Percentiles rank a stretch among this genome's conserved stretches.
These are phyloP conservation scores for Oegoconia quadripuncta DNA, from an alignment of 2,888 invertebrate species.

Conservation along the genomic window DNA sequence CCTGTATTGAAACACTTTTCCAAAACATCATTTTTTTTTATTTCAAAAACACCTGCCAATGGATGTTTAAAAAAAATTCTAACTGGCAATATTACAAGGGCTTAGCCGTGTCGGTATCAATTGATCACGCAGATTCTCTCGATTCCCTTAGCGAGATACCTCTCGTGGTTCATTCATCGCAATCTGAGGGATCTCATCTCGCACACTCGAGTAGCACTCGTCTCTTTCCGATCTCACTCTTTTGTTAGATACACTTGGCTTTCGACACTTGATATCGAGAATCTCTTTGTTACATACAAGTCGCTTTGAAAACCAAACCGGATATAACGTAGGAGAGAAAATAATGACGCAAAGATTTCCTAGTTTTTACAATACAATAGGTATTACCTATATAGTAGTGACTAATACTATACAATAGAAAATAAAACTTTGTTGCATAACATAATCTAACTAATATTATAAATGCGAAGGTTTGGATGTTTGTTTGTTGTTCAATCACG, in stretches of 20 bases:
- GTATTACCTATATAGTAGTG: too few relatives aligned
- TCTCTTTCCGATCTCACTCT: slow-evolving; percentile 73
- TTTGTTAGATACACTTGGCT: slow-evolving; percentile 62
- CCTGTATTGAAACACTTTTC: too few relatives aligned
- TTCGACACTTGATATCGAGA: slow-evolving; percentile 58
- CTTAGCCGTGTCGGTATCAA: slow-evolving; percentile 61
- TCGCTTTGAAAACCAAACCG: slow-evolving; percentile 58
- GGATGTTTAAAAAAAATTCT: slow-evolving; percentile 23
- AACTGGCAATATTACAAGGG: slow-evolving; percentile 42
- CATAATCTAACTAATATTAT: too few relatives aligned
- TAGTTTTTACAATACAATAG: too few relatives aligned
- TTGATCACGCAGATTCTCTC: slow-evolving; percentile 67
- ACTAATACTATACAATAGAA: too few relatives aligned
- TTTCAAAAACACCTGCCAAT: not conserved
- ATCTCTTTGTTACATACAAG: slow-evolving; percentile 69
- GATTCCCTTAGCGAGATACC: slow-evolving; percentile 29
- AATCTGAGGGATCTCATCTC: slow-evolving; percentile 49
- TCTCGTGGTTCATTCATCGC: slow-evolving; percentile 55
- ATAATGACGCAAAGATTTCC: too few relatives aligned
- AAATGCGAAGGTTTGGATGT: too few relatives aligned
- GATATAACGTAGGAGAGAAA: too few relatives aligned
- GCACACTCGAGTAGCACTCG: slow-evolving; percentile 54
- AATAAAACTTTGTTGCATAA: too few relatives aligned
- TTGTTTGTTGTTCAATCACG: too few relatives aligned
- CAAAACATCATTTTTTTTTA: not conserved